Conservation (phyloP, 2,797 vertebrate genomes). For the Octomys mimax region DNA sequence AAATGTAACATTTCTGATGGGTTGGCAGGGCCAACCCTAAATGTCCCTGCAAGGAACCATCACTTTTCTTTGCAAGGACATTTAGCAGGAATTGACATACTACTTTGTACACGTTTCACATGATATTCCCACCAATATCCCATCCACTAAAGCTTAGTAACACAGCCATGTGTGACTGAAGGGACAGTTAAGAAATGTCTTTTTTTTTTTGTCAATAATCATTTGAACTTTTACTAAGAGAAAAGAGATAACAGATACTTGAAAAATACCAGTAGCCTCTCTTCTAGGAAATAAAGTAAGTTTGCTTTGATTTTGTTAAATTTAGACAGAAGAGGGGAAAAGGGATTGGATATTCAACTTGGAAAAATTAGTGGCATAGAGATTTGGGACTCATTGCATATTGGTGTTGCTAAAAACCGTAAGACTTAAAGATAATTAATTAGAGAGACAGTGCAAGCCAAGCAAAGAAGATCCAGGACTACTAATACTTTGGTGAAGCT, state of each 20-base stretch:
- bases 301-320: conserved; percentile 32
- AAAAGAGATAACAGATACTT: background rate
- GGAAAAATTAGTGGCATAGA: background rate
- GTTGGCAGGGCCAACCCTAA: background rate
- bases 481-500: background rate
- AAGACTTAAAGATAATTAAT: background rate
- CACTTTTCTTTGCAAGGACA: background rate
- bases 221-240: background rate
- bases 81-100: background rate
- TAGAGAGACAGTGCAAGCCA: background rate
- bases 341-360: conserved; percentile 4
- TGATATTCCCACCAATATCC: background rate
- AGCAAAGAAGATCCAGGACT: background rate
- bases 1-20: background rate
- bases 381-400: background rate
- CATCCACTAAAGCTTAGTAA: background rate
- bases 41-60: background rate
- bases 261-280: background rate
- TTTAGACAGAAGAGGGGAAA: conserved; percentile 28
- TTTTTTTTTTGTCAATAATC: background rate
- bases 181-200: background rate
- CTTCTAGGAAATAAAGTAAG: background rate
- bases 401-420: background rate
- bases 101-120: background rate
- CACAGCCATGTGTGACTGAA: background rate